Percentiles rank a stretch among this genome's conserved stretches.
Evolutionary conservation across 2,113 vertebrate genomes (phyloP).

Genomic region (Pipa parva): DNA sequence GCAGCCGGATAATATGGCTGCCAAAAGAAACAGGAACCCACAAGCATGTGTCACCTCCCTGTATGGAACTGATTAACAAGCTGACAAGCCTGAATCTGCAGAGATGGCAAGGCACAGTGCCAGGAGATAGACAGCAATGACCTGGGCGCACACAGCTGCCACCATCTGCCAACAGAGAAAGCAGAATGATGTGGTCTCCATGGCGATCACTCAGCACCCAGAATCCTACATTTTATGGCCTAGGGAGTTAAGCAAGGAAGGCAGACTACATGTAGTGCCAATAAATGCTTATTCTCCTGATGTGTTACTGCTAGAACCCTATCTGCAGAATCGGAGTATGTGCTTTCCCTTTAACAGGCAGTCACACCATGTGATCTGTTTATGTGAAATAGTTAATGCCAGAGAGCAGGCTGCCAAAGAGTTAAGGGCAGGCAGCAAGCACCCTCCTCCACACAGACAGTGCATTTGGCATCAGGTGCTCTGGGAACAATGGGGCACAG

Average conservation of each 20-base stretch:
- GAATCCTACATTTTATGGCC: no score
- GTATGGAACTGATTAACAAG: neutral
- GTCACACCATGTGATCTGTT: no score
- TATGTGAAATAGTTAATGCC: neutral
- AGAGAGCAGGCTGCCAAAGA: neutral
- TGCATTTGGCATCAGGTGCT: neutral
- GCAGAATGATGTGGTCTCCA: neutral
- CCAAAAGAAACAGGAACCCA: neutral
- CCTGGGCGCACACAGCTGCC: neutral
- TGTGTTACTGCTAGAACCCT: no score
- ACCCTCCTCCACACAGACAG: neutral
- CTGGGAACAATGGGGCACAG: neutral
- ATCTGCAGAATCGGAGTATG: neutral
- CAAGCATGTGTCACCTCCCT: constrained; percentile 6
- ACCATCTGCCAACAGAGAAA: neutral
- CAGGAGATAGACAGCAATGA: neutral
- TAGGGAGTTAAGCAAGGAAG: no score
- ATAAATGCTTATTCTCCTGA: no score
- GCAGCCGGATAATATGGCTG: neutral
- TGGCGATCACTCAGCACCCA: constrained; percentile 10
- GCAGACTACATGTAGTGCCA: no score
- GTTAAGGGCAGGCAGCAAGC: neutral
- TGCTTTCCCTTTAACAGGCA: no score
- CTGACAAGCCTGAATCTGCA: neutral
- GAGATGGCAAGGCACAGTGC: neutral